Conservation (phyloP, 2,888 invertebrate species). For the Leptodirus hochenwartii region DNA sequence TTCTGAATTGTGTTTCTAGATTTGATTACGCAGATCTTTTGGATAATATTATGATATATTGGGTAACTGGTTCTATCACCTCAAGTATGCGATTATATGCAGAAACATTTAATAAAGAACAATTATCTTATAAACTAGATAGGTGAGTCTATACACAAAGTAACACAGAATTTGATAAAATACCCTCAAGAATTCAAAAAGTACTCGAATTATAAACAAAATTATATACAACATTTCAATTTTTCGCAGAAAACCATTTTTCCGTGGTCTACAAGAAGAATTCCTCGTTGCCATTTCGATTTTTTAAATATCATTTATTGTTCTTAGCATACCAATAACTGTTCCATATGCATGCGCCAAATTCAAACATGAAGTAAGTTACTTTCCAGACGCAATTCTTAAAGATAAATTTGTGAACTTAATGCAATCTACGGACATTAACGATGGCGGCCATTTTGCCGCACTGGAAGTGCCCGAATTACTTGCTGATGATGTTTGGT, state of each 20-base stretch:
- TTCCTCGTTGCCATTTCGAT: too few relatives aligned
- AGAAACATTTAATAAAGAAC: constrained; percentile 32
- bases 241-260: too few relatives aligned
- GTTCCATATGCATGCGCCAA: constrained; percentile 58
- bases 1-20: too few relatives aligned
- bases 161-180: too few relatives aligned
- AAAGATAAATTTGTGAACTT: constrained; percentile 44
- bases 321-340: constrained; percentile 33
- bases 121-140: too few relatives aligned
- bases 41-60: constrained; percentile 72
- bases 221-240: too few relatives aligned
- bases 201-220: too few relatives aligned
- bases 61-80: constrained; percentile 53
- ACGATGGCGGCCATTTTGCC: constrained; percentile 71
- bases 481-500: constrained; percentile 50
- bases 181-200: too few relatives aligned
- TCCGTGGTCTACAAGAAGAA: too few relatives aligned
- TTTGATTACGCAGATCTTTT: constrained; percentile 53
- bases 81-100: constrained; percentile 59
- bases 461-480: constrained; percentile 60
- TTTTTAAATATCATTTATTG: too few relatives aligned
- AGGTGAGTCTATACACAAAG: too few relatives aligned
- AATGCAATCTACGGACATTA: constrained; percentile 42
- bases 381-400: constrained; percentile 38
- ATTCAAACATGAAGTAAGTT: constrained; percentile 53